These are phyloP conservation scores for Drosophila testacea DNA, from an alignment of 2,888 invertebrate species.

Conservation along the genomic window DNA sequence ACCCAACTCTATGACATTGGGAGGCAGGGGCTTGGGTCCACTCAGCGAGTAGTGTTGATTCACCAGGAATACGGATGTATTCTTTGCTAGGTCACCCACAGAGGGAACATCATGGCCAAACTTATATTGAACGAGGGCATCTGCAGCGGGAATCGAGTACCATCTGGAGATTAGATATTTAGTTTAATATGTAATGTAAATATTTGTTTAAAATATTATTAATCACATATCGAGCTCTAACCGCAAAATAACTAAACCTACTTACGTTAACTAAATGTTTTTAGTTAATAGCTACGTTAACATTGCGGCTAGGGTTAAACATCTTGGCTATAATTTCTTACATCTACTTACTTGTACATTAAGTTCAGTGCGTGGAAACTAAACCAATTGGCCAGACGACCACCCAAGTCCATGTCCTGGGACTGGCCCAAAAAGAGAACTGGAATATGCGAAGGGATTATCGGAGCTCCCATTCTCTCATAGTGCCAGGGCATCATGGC, in stretches of 20 bases:
- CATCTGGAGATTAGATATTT: constrained; percentile 34
- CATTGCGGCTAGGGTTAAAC: no score
- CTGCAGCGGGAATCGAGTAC: constrained; percentile 66
- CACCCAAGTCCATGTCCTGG: constrained; percentile 85
- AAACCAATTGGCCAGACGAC: constrained; percentile 86
- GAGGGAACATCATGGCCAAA: constrained; percentile 85
- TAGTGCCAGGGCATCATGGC: constrained; percentile 88
- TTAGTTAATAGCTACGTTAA: no score
- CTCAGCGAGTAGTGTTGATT: constrained; percentile 87
- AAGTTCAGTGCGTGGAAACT: constrained; percentile 70
- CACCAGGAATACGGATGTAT: constrained; percentile 85
- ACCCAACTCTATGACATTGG: constrained; percentile 86
- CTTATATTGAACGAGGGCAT: constrained; percentile 76
- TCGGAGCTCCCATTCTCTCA: constrained; percentile 87
- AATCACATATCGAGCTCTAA: no score
- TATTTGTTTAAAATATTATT: no score
- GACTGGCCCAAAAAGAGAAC: constrained; percentile 86
- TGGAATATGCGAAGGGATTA: constrained; percentile 87
- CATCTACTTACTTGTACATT: constrained; percentile 74
- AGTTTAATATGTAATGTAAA: no score
- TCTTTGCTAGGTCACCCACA: constrained; percentile 85
- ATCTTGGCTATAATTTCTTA: no score
- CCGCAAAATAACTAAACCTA: no score
- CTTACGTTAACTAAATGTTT: no score
- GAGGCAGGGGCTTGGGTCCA: constrained; percentile 85